Base-by-base conservation (phyloP, 2,888 invertebrate species). In the Acholoe squamosa region DNA sequence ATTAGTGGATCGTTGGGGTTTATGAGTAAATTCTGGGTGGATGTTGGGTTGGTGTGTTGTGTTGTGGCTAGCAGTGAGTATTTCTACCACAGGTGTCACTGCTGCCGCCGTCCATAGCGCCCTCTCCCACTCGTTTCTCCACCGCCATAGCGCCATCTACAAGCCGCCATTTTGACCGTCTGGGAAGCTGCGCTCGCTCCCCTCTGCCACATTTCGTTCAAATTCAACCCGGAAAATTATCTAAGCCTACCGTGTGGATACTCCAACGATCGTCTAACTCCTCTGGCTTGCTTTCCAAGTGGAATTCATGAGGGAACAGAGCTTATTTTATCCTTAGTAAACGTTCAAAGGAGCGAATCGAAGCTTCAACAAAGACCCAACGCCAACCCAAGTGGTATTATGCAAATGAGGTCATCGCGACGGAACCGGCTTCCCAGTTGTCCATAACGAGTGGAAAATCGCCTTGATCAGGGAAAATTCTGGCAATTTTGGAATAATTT, bases 31-130 rank as follows among this genome's bases (percentile, higher is more conserved):
- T 34, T 33, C 80, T 22, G 80, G 7, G 33, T 89, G 76, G 67
- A 28, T 34, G 76, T 34, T 10, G 28, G 76, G 76, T 86, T 86
- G 52, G 54, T 25, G 56, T 86, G 54, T 22, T 51, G 86, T 86
- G 86, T 86, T 86, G 56, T 86, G 86, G 86, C 52, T 54, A 52
- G 86, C 89, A 89, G 89, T 89, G 61, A 89, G 89, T 31, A 16
- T 33, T 61, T 67, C 54, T 34, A 90, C 90, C 90, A 90, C 90
- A 90, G 90, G 90, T 90, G 90, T 90, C 90, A 90, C 90, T 90
- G 77, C 54, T 43, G 90, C 52, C 54, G 80, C 51, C 77, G 28
- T 34, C 77, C 54, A 54, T 76, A 90, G 90, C 90, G 90, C 90
- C 90, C 90, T 86, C 86, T 31, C 86, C 54, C 34, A 14, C 67